phyloP scores from a whole-genome alignment of 2,888 invertebrate species.

The Capitulum mitella region DNA sequence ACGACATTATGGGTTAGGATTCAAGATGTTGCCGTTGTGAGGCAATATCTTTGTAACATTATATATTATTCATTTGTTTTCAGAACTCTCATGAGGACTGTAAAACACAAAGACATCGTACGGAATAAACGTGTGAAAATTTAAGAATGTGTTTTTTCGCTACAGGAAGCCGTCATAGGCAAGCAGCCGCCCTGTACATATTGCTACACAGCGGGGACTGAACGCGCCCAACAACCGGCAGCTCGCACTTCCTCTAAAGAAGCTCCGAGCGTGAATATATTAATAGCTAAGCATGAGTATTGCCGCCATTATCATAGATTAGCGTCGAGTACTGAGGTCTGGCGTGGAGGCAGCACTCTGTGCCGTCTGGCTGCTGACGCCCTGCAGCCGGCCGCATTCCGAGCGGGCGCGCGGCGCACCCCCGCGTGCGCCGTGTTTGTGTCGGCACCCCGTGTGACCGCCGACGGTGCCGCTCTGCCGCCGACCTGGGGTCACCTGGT shows the following conservation, averaged over 20 bases:
- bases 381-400: not conserved
- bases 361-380: no score
- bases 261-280: not conserved
- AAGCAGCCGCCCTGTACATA: not conserved
- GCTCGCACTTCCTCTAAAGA: not conserved
- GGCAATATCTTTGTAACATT: no score
- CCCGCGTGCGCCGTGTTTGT: not conserved
- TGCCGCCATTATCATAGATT: conserved; percentile 10
- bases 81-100: no score
- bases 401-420: not conserved
- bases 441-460: not conserved
- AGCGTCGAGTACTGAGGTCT: not conserved
- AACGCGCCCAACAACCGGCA: not conserved
- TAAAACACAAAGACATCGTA: no score
- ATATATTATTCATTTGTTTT: no score
- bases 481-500: not conserved
- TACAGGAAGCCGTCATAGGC: no score
- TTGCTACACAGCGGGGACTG: not conserved
- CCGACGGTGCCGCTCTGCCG: not conserved
- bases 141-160: no score
- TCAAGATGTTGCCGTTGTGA: no score
- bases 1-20: no score
- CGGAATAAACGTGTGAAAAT: no score
- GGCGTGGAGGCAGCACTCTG: no score
- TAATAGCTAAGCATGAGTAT: conserved; percentile 2